Evolutionary conservation across 2,113 vertebrate genomes (phyloP), one percentile per base, ranked within the genome.

Genomic region (Mus spicilegus): DNA sequence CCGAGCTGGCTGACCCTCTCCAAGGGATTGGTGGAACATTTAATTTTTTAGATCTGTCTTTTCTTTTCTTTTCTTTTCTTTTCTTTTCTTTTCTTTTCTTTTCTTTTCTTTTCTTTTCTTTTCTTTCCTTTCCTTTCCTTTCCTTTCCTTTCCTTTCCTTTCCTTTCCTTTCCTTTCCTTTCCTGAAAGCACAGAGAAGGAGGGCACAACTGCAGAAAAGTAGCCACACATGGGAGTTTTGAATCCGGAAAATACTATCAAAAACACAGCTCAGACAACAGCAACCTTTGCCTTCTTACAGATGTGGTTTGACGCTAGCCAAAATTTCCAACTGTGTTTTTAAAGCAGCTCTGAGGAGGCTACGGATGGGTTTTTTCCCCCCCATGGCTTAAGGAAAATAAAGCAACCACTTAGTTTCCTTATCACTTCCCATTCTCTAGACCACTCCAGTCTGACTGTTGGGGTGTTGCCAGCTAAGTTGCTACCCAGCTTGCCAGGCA

Each of bases 221-320:
- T 58, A 87, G 82, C 10, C 49, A 46, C 58, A 39, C 5, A 4
- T 19, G 65, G 33, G 33, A 73, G 70, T 90, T 89, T 33, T 7
- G 30, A 88, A 82, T 87, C 81, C 94, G 93, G 72, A 72, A 87
- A 86, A 90, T 73, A 69, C 76, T 30, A 46, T 91, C 17, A 90
- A 93, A 94, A 81, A 51, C 28, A 46, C 30, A 70, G 56, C 20
- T 56, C 22, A 51, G 36, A 58, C 77, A 30, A 20, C 10, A n/a
- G 42, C 5, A 86, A 69, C 5, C 24, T 42, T 77, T 22, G 51
- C 58, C 28, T 84, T 72, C n/a, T 78, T 87, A n/a, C 3, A 72
- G 17, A 28, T 78, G 51, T 7, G 69, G 33, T 58, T 90, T 72
- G 39, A 78, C 20, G 19, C 73, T 42, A 78, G 56, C 56, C 16